These are phyloP conservation scores for Coptodon bakossiorum DNA, from an alignment of 2,113 vertebrate genomes.

Conservation along the genomic window DNA sequence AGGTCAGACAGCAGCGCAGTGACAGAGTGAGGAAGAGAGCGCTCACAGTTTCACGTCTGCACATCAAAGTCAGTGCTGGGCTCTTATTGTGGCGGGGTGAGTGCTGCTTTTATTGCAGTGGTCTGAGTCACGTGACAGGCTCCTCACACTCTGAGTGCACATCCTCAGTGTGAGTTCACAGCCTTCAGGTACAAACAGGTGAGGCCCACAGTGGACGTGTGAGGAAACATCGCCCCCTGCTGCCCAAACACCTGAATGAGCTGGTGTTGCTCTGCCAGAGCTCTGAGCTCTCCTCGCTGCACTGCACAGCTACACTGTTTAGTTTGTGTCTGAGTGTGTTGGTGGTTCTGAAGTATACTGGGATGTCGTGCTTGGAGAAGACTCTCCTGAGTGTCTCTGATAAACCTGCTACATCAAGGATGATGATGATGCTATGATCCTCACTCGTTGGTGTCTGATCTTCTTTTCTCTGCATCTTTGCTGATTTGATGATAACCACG, in stretches of 20 bases:
- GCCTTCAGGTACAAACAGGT: neutral
- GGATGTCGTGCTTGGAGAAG: too few relatives aligned
- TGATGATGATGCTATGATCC: too few relatives aligned
- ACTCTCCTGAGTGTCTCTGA: too few relatives aligned
- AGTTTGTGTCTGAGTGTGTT: too few relatives aligned
- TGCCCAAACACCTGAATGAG: neutral
- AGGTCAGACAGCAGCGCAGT: neutral
- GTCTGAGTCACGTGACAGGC: neutral
- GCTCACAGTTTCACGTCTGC: neutral
- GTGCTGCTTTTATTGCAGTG: neutral
- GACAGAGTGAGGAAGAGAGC: neutral
- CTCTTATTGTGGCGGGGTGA: neutral
- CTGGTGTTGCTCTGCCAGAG: neutral
- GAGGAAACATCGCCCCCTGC: neutral
- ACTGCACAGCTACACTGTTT: too few relatives aligned
- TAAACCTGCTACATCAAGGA: too few relatives aligned
- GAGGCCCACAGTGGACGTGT: neutral
- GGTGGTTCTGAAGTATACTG: too few relatives aligned
- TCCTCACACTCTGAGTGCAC: neutral
- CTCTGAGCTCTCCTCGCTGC: too few relatives aligned
- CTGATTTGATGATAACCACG: too few relatives aligned
- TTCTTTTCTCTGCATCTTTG: too few relatives aligned
- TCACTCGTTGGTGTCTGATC: too few relatives aligned
- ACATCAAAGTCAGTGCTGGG: accelerated
- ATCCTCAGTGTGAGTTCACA: neutral